A percentile compares a stretch with the other conserved stretches of the same genome.
phyloP scores from a whole-genome alignment of 2,113 vertebrate genomes.

The Cisticola juncidis region DNA sequence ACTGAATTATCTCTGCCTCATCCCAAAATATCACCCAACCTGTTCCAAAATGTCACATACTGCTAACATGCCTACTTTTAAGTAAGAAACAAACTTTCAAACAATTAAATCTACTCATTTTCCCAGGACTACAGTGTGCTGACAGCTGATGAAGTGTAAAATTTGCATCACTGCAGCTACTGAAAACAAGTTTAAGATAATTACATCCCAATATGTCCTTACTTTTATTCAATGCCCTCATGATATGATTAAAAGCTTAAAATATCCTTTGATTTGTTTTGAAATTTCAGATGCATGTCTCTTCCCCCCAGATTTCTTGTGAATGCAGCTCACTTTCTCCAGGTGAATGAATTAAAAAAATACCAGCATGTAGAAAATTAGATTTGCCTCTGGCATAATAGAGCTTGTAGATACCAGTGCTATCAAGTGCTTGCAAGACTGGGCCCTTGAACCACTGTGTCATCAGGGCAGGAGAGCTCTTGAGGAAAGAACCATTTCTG shows the following conservation, averaged over 20 bases:
- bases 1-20: neutral
- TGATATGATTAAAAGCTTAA: neutral
- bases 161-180: neutral
- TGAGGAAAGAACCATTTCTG: neutral
- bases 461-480: neutral
- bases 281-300: neutral
- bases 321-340: neutral
- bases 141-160: neutral
- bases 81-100: neutral
- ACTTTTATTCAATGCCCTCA: neutral
- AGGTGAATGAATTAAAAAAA: neutral
- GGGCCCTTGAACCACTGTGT: neutral
- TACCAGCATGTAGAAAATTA: neutral
- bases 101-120: neutral
- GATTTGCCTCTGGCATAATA: neutral
- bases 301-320: neutral
- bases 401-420: neutral
- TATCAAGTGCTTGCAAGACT: neutral
- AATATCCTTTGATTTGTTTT: neutral
- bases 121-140: neutral
- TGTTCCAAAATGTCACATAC: neutral
- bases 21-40: neutral
- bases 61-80: neutral
- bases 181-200: neutral
- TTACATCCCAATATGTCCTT: neutral